These are phyloP conservation scores for Ara ararauna DNA, from an alignment of 2,797 vertebrate genomes.

Conservation along the genomic window DNA sequence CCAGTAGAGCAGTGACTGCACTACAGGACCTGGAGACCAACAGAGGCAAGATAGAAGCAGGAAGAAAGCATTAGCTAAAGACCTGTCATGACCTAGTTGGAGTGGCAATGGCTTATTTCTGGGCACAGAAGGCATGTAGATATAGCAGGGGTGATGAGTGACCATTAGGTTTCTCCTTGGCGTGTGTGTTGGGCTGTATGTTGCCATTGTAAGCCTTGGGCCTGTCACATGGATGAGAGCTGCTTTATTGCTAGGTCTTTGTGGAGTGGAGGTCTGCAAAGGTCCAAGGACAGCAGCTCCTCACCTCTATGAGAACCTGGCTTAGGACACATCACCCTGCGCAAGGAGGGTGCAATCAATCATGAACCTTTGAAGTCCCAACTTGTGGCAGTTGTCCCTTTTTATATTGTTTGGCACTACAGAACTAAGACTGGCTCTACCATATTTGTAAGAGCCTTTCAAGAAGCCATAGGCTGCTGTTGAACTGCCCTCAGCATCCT, in stretches of 20 bases:
- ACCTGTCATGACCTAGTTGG: not conserved
- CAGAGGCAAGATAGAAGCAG: not conserved
- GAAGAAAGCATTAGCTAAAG: not conserved
- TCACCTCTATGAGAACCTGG: not conserved
- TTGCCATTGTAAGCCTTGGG: not conserved
- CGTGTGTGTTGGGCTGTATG: accelerated
- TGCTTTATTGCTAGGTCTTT: not conserved
- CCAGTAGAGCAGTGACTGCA: not conserved
- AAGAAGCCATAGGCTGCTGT: not conserved
- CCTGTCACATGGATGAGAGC: accelerated
- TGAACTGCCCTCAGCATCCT: not conserved
- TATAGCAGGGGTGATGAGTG: not conserved
- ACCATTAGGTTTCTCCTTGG: not conserved
- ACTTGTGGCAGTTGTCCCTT: not conserved
- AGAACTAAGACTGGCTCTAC: not conserved
- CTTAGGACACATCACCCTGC: not conserved
- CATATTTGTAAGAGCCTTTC: not conserved
- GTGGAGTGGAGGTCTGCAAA: not conserved
- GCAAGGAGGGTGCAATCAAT: not conserved
- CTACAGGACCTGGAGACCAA: not conserved
- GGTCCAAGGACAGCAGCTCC: not conserved
- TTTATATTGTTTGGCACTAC: no score
- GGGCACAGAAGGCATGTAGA: not conserved
- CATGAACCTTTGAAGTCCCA: not conserved
- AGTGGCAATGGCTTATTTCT: not conserved